Evolutionary conservation across 2,888 invertebrate species (phyloP), one percentile per base, ranked within the genome.

Genomic region (Tetranychus piercei): DNA sequence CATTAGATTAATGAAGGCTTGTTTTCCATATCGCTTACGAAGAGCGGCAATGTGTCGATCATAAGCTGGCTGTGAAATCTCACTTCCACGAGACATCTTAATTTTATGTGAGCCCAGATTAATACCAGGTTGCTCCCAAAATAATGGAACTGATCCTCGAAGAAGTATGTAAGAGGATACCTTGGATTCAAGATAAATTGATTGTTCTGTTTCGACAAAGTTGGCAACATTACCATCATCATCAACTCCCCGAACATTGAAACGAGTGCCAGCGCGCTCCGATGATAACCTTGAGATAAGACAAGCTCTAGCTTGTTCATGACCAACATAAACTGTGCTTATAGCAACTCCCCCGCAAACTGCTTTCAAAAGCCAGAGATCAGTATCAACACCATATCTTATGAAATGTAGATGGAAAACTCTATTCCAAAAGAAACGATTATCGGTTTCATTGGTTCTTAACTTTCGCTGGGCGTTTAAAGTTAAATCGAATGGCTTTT

Each of bases 131-230:
- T 99, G 99, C 82, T 99, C 97, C 95, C 97, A 99, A 84, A 99
- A 99, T 34, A 99, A 84, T 0, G 99, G 97, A 0, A 99, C 94
- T 0, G 96, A 96, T 0, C 99, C 99, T 79, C 97, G 86, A 0
- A 94, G 94, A 84, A 86, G 86, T 15, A 99, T 85, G 81, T 90
- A 92, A 7, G 94, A 94, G 7, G 91, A 87, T 6, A 94, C 88
- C 81, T 92, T 89, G 80, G 93, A 90, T 81, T 97, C 96, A 80
- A 92, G 86, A 81, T 89, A 91, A 79, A 94, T 90, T 20, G 94
- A 91, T 85, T 99, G 99, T 84, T 99, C 99, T 1, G 99, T 99
- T 87, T 99, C 99, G 44, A 97, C 97, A 86, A 99, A 99, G 85
- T 99, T 99, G 1, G 99, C 99, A 20, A 99, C 99, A 85, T 95